Evolutionary conservation across 2,113 vertebrate genomes (phyloP), one percentile per base, ranked within the genome.

Genomic region (Neomonachus schauinslandi): DNA sequence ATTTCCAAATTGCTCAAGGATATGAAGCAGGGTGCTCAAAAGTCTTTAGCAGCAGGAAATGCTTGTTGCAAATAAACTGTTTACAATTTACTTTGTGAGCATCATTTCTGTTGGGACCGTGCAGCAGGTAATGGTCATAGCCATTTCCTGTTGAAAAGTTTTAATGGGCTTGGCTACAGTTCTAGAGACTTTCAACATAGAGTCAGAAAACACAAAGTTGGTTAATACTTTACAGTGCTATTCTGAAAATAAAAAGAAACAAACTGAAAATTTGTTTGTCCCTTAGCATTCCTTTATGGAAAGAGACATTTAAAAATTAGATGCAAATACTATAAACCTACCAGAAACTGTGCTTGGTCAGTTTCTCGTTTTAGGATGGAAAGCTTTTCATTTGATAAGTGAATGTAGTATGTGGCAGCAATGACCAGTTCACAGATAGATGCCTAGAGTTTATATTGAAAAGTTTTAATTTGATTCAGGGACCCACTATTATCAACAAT

Each of bases 1-100:
- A 96, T 87, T 36, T 93, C 92, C 79, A 96, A 76, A 92, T 95
- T 94, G 84, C 93, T 92, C 82, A 90, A 94, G 91, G 86, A 92
- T 65, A 79, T 42, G 77, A 94, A 96, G 71, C 61, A 67, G 89
- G 86, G 81, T 80, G 83, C 63, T 93, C 69, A 13, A 42, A 77
- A 71, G 79, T 83, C 86, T 89, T 90, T 72, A 90, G 65, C 94
- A 96, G 89, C 89, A 51, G 89, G 69, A 94, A 80, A 81, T 51
- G 63, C 82, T 94, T 95, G 39, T 77, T 92, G 67, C 51, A 96
- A 90, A 95, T 91, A 76, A 95, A 94, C 89, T 92, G 89, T 94
- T 95, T 96, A 89, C 83, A 72, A 10, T 92, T 86, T 76, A 92
- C 91, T 90, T 87, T 53, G 74, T 74, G 74, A 93, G 42, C 67